Evolutionary conservation across 2,888 invertebrate species (phyloP).

Genomic region (Ophioninae sp.): DNA sequence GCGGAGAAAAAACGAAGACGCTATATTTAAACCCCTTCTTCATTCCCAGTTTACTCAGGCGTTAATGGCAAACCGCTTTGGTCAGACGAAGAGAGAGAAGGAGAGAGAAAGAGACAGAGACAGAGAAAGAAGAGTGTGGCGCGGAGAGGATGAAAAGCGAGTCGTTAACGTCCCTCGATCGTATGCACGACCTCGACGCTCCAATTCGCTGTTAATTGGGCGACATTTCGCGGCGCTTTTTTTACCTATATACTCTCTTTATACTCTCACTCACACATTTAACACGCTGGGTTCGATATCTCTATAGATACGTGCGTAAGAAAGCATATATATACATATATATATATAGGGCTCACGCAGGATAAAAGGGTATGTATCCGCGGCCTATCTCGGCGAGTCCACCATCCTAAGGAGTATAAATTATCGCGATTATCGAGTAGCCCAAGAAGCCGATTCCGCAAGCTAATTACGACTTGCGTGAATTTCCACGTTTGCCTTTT

Average conservation of each 20-base stretch:
- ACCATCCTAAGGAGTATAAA: conserved; percentile 71
- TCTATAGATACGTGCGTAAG: conserved; percentile 16
- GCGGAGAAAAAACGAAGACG: conserved; percentile 64
- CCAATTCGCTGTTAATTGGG: conserved; percentile 78
- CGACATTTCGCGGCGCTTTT: conserved; percentile 77
- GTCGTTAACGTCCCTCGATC: conserved; percentile 67
- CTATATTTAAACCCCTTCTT: conserved; percentile 69
- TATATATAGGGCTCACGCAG: conserved; percentile 25
- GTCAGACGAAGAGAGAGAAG: conserved; percentile 43
- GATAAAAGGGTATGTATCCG: conserved; percentile 27
- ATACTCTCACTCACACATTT: conserved; percentile 33
- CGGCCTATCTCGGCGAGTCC: conserved; percentile 70
- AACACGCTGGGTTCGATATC: conserved; percentile 15
- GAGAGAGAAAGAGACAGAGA: conserved; percentile 21
- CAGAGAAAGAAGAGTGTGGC: neutral
- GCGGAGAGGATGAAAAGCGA: conserved; percentile 60
- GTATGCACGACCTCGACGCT: conserved; percentile 73
- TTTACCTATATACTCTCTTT: conserved; percentile 48
- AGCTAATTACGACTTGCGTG: conserved; percentile 77
- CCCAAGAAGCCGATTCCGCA: conserved; percentile 69
- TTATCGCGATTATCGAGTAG: conserved; percentile 77
- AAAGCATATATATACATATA: too few relatives aligned
- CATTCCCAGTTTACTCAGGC: conserved; percentile 63
- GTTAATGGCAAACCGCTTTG: conserved; percentile 74
- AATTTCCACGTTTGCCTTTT: conserved; percentile 70